Base-by-base conservation (phyloP, 2,113 vertebrate genomes). In the Catharus fuscescens region DNA sequence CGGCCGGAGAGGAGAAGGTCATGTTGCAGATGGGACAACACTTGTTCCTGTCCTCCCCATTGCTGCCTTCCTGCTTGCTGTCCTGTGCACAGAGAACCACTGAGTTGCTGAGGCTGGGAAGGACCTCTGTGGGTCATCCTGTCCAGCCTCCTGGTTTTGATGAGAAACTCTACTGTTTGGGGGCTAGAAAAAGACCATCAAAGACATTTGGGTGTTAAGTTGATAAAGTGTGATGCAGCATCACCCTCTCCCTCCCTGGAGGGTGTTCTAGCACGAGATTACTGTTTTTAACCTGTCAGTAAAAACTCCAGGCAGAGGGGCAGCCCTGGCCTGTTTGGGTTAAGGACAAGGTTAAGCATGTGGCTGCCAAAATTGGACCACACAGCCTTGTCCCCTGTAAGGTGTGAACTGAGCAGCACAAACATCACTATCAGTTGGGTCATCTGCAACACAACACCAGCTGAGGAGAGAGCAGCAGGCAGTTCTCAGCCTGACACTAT, bases 21-120 rank as follows among this genome's bases (percentile, higher is more conserved):
- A 99, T 99, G 97, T 99, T 99, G 96, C 99, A 99, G 82, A 99
- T 93, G 70, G 98, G 97, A 96, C 99, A 99, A 80, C 97, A 98
- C 96, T 99, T 99, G 94, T 97, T 98, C 89, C 98, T 98, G 95
- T 99, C 98, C 40, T 98, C 97, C 81, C 98, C 98, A 15, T 96
- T 98, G 70, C 97, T 98, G 96, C 98, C 97, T 86, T 97, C 98
- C 81, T 98, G 98, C 98, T 98, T 96, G 92, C 93, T 94, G 31
- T 97, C 96, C 96, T 97, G 92, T 38, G 53, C 31, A 80, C 73
- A 95, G 40, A 95, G 73, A 91, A 93, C 5, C 9, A 1, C 10
- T 25, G 84, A 66, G 40, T 1, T 29, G 38, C 28, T 32, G 70
- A 91, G 61, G 61, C 6, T 47, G n/a, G 29, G 45, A 95, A 45